Conservation (phyloP, 2,888 invertebrate genomes). For the Boloria euphrosyne region DNA sequence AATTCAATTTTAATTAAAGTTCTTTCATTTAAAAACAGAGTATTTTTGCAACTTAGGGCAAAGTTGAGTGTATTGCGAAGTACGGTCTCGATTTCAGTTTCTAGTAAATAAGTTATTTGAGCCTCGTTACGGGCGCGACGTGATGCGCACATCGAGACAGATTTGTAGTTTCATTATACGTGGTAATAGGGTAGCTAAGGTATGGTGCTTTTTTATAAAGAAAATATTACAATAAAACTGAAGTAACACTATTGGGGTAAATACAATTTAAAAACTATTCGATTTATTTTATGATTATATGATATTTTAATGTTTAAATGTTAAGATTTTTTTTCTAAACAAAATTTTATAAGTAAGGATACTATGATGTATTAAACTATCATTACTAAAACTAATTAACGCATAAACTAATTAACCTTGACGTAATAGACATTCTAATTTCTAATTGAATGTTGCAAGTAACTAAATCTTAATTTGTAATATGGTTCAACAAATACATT, state of each 20-base stretch:
- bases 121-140: constrained; percentile 37
- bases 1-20: not conserved
- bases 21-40: not conserved
- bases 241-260: too few species aligned
- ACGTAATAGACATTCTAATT: not conserved
- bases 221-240: too few species aligned
- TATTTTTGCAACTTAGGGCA: constrained; percentile 32
- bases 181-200: constrained; percentile 20
- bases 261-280: too few species aligned
- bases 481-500: not conserved
- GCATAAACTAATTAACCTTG: too few species aligned
- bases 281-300: too few species aligned
- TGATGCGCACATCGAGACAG: constrained; percentile 38
- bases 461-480: not conserved
- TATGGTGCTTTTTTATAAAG: not conserved
- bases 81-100: constrained; percentile 32
- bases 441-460: not conserved
- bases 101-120: constrained; percentile 39
- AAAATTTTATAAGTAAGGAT: too few species aligned
- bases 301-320: too few species aligned
- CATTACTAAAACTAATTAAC: too few species aligned
- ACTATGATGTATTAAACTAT: too few species aligned
- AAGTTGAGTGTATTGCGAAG: constrained; percentile 39
- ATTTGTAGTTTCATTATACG: constrained; percentile 35
- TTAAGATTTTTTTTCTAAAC: too few species aligned